These are phyloP conservation scores for Drosophila nigromelanica DNA, from an alignment of 1,140 invertebrate genomes.

Conservation along the genomic window DNA sequence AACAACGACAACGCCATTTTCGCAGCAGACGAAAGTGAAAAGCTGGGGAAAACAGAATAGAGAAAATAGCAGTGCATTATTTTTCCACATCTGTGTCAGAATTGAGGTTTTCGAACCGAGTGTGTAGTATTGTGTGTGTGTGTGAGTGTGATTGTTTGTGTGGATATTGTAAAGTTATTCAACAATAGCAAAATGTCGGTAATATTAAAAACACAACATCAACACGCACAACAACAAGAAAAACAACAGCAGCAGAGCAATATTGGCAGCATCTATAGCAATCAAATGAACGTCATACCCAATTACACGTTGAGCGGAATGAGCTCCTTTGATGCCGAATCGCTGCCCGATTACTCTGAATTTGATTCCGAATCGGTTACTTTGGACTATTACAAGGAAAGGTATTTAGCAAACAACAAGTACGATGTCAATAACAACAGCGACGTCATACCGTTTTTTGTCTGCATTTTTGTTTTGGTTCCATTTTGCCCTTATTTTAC, in stretches of 20 bases:
- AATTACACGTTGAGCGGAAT: conserved; percentile 84
- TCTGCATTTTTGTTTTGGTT: conserved; percentile 71
- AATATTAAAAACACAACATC: conserved; percentile 41
- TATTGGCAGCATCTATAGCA: conserved; percentile 64
- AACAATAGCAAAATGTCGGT: conserved; percentile 54
- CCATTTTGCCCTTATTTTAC: conserved; percentile 33
- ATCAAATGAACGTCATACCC: conserved; percentile 67
- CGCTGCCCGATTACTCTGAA: conserved; percentile 86
- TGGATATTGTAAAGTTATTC: conserved; percentile 46
- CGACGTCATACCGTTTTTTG: conserved; percentile 30
- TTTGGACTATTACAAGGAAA: conserved; percentile 85
- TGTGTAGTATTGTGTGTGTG: conserved; percentile 10
- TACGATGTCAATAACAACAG: conserved; percentile 16
- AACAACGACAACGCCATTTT: conserved; percentile 30
- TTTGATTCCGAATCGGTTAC: conserved; percentile 86
- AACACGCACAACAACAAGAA: conserved; percentile 35
- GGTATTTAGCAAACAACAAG: conserved; percentile 67
- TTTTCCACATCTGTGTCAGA: conserved; percentile 47
- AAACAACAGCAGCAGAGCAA: conserved; percentile 54
- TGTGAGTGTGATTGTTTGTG: conserved; percentile 24
- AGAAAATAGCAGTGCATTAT: conserved; percentile 66
- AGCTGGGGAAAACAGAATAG: conserved; percentile 71
- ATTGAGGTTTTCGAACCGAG: conserved; percentile 36
- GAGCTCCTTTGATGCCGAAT: conserved; percentile 85
- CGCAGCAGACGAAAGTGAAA: conserved; percentile 60